Evolutionary conservation across 2,113 vertebrate genomes (phyloP).

Genomic region (Pundamilia nyererei): DNA sequence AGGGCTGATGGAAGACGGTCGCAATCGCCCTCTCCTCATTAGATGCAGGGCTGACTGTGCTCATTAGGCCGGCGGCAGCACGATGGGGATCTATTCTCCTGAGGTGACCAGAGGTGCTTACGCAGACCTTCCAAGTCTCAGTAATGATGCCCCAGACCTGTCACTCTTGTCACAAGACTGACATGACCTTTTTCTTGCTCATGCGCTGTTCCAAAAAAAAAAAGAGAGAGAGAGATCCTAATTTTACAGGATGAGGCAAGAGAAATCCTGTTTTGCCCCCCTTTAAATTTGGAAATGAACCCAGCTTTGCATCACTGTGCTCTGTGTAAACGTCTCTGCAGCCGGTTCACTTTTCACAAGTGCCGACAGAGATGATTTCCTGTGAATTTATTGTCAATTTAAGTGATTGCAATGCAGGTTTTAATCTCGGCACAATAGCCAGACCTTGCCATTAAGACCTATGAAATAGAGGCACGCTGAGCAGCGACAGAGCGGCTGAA

Average conservation of each 20-base stretch:
- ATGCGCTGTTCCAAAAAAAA: not conserved
- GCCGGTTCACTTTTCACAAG: not conserved
- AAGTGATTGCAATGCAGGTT: slow-evolving; percentile 23
- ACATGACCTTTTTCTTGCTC: slow-evolving; percentile 51
- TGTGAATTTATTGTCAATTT: not conserved
- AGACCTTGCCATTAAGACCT: slow-evolving; percentile 53
- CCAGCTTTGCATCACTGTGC: not conserved
- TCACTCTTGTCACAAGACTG: slow-evolving; percentile 54
- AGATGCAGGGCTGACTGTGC: slow-evolving; percentile 39
- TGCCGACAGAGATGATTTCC: not conserved
- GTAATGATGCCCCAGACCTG: slow-evolving; percentile 62
- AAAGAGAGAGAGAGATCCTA: not conserved
- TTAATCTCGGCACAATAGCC: slow-evolving; percentile 48
- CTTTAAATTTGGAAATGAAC: not conserved
- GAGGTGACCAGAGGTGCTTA: slow-evolving; percentile 66
- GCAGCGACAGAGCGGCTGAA: slow-evolving; percentile 30
- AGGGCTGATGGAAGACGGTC: slow-evolving; percentile 49
- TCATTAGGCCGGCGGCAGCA: slow-evolving; percentile 53
- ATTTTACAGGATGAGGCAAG: slow-evolving; percentile 24
- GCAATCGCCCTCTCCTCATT: slow-evolving; percentile 51
- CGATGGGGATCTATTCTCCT: slow-evolving; percentile 45
- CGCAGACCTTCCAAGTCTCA: slow-evolving; percentile 46
- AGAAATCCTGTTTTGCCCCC: not conserved
- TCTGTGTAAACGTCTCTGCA: not conserved
- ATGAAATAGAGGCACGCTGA: slow-evolving; percentile 42